These are phyloP conservation scores for Montipora foliosa DNA, from an alignment of 64 coral and sea anemone species.

Conservation along the genomic window DNA sequence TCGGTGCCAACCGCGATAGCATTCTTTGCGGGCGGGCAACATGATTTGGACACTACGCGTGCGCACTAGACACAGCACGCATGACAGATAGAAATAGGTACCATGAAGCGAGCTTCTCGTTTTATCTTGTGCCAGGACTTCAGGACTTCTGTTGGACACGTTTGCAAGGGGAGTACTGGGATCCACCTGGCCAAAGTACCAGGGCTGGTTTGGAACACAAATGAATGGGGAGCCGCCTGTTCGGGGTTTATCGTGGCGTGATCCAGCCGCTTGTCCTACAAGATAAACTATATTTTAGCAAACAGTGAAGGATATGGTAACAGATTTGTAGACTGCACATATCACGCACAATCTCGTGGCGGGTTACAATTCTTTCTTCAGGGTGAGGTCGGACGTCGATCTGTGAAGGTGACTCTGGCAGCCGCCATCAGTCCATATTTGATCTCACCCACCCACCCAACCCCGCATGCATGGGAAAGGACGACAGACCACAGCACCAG, in stretches of 20 bases:
- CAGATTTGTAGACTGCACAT: too few relatives aligned
- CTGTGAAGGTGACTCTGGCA: too few relatives aligned
- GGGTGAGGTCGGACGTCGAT: too few relatives aligned
- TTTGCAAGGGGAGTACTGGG: slow-evolving; percentile 42
- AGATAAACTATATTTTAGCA: neutral
- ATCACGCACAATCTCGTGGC: too few relatives aligned
- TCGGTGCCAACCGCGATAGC: slow-evolving; percentile 80
- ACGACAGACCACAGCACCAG: too few relatives aligned
- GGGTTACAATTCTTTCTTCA: too few relatives aligned
- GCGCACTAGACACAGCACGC: slow-evolving; percentile 70
- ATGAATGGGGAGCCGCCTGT: slow-evolving; percentile 72
- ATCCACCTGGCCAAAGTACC: slow-evolving; percentile 72
- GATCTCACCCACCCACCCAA: too few relatives aligned
- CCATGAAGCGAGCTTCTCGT: slow-evolving; percentile 25
- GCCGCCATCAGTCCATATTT: too few relatives aligned
- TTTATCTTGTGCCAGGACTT: neutral
- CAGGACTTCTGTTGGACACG: slow-evolving; percentile 3
- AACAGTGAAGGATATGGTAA: too few relatives aligned
- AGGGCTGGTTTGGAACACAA: slow-evolving; percentile 79
- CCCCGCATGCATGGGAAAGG: too few relatives aligned
- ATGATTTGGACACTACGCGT: slow-evolving; percentile 77
- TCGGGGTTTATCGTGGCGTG: slow-evolving; percentile 53
- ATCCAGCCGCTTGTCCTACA: slow-evolving; percentile 79
- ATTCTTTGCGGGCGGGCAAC: slow-evolving; percentile 89
- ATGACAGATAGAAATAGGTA: slow-evolving; percentile 70